Base-by-base conservation (phyloP, 2,888 invertebrate species). In the Leistus spinibarbis region DNA sequence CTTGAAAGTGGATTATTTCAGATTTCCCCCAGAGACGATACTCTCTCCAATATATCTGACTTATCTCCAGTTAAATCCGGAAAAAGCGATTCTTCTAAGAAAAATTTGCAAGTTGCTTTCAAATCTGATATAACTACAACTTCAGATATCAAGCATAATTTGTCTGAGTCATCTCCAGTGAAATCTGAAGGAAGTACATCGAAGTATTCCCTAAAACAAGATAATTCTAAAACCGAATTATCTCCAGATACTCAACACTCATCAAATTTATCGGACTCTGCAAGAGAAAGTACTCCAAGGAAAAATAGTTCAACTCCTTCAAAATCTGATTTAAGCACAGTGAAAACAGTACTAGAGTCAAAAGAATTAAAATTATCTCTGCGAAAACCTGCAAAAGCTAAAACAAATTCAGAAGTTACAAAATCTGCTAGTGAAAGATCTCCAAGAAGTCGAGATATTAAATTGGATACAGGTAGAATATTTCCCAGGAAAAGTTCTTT, bases 341-440 rank as follows among this genome's bases (percentile, higher is more conserved):
- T 40, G 7, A 40, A 40, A 40, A 40, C 40, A 7, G 40, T 40
- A 5, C 13, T 13, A 10, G 40, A 40, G 7, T 2, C 40, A 40
- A 40, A 40, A 19, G 40, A 65, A 23, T 27, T 65, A 27, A 24
- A 65, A 40, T 56, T 63, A 63, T 71, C 71, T 10, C 63, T 65
- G 10, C 23, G 65, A 65, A 17, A 69, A 60, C 54, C 64, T 20
- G n/a, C 17, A n/a, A 20, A 57, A 57, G n/a, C 17, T 57, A 20
- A 57, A 57, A 40, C 40, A 10, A 40, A 40, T 40, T 40, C 40
- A 5, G 40, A 40, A 40, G 40, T 40, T 10, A 40, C 7, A 40
- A 40, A 5, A 40, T 5, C 40, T 5, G 40, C 40, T 13, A 40
- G 40, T 40, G 40, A 40, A 40, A 3, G 40, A 7, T 40, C 40